Evolutionary conservation across 2,113 vertebrate species (phyloP), one percentile per base, ranked within the genome.

Genomic region (Aptenodytes patagonicus): DNA sequence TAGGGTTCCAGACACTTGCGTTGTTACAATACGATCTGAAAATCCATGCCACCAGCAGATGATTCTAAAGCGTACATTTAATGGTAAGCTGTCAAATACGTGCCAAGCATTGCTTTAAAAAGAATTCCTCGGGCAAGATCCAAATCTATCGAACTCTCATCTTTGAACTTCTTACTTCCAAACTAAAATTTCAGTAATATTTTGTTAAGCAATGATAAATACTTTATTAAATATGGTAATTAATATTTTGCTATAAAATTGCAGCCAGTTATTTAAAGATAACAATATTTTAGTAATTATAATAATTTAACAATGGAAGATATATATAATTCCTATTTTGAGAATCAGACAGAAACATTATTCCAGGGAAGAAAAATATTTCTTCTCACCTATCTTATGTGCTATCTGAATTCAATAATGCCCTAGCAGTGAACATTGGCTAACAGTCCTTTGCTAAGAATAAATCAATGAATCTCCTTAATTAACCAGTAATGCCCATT

Each of bases 391-490:
- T 77, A 55, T 70, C 72, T 60, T 70, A 83, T 25, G 6, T 16
- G 82, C 22, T 49, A 83, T 91, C 65, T 94, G 52, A 89, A 91
- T 90, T 95, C 93, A 97, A 6, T 96, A 80, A 95, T 78, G 94
- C 7, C 44, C 58, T 70, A 80, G 44, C 49, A 81, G 31, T 89
- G 42, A 90, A 85, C 40, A 89, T 46, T 82, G 75, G 58, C 52
- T 90, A 87, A 82, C 69, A 54, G 65, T 66, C 66, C 46, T 82
- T 52, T 82, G 65, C 73, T 92, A 95, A 81, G 76, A 93, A 83
- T 64, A 95, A 94, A 92, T 89, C 96, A 89, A 54, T 86, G 51
- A 83, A 83, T 73, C 57, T 66, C 64, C 69, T 93, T 94, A 96
- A 94, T 94, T 95, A 97, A 82, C 72, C 38, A 52, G 92, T 71